Evolutionary conservation across 2,797 vertebrate species (phyloP), one percentile per base, ranked within the genome.

Genomic region (Hyperoplus lanceolatus): DNA sequence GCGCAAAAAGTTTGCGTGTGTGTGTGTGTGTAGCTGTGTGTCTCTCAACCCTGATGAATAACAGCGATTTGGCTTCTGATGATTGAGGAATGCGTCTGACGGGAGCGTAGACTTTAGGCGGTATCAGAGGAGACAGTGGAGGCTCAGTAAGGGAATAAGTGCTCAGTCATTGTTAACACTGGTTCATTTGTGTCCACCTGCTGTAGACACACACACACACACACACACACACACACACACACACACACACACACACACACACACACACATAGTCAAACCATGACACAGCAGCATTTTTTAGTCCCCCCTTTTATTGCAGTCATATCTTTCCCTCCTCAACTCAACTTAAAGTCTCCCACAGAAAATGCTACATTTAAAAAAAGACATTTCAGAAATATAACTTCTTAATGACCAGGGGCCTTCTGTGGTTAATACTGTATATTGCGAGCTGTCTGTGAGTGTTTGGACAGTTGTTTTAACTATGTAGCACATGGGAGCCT

Each of bases 131-230:
- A 89, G 81, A 93, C 93, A 90, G 82, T 74, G 77, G 87, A 74
- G 84, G 80, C 86, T 87, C 82, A 87, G 85, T 92, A 80, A 87
- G 65, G 77, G 79, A 88, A 82, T 85, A 80, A 89, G 51, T 64
- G 91, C 94, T 81, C 81, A 84, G 93, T 94, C 94, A 94, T 84
- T 65, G 83, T 92, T 83, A 93, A 95, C 94, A 95, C 88, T 92
- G 83, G 82, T 77, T 88, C 57, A 67, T 87, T 91, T 95, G 93
- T 95, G 84, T 89, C 85, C 91, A 93, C 89, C 91, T 94, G 90
- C 90, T 83, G 38, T 71, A 70, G 13, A 76, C 1, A 76, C 57
- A 53, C 69, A 58, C 57, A 63, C 82, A 55, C 61, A 60, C 14
- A 46, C 65, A 63, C 77, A 71, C 78, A 67, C 68, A 49, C 58